These are phyloP conservation scores for Anas platyrhynchos DNA, from an alignment of 2,113 vertebrate genomes.

Conservation along the genomic window DNA sequence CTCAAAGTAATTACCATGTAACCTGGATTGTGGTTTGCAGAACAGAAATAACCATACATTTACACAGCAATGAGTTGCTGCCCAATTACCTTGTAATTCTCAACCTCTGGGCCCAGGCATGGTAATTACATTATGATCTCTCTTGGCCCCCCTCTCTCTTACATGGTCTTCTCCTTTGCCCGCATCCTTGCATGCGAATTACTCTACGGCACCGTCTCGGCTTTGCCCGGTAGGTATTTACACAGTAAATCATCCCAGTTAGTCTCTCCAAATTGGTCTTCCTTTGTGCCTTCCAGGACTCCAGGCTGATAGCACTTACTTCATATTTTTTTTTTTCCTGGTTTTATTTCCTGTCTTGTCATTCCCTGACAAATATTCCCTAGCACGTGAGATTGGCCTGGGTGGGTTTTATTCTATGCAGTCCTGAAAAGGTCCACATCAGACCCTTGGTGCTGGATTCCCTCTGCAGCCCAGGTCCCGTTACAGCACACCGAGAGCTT, in stretches of 20 bases:
- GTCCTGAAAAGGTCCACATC: background rate
- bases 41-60: constrained; percentile 66
- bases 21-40: constrained; percentile 55
- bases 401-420: background rate
- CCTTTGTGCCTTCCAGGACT: background rate
- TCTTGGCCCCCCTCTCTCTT: background rate
- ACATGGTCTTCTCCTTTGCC: background rate
- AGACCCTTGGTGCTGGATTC: background rate
- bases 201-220: background rate
- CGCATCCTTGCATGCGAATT: background rate
- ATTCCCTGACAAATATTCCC: background rate
- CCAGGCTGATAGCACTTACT: background rate
- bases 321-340: background rate
- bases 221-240: background rate
- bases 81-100: constrained; percentile 55
- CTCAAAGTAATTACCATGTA: constrained; percentile 67
- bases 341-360: background rate
- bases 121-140: background rate
- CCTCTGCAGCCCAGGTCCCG: background rate
- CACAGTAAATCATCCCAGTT: background rate
- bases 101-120: constrained; percentile 11
- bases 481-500: background rate
- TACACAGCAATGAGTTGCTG: constrained; percentile 49
- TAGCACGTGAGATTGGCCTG: background rate
- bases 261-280: background rate